Evolutionary conservation across 1,140 invertebrate species (phyloP), one percentile per base, ranked within the genome.

Genomic region (Magallana angulata): DNA sequence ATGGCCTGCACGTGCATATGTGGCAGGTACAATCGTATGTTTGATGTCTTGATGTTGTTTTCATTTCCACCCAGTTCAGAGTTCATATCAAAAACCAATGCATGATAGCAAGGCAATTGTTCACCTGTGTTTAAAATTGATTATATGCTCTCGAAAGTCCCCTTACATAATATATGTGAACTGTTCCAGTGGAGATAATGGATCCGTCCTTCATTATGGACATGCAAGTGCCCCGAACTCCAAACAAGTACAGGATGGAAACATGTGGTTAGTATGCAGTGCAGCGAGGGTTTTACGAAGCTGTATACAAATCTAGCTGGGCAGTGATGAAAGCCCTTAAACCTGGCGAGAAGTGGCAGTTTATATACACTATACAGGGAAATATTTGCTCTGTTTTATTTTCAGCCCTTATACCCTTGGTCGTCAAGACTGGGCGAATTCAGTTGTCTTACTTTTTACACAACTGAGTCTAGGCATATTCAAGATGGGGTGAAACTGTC

Each of bases 1-100:
- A 96, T 97, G 80, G 97, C 97, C 0, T 99, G 99, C 94, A 99
- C 98, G 0, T 99, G 98, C 93, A 99, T 99, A 89, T 99, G 98
- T 95, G 98, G 97, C 71, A 95, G 94, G 95, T 95, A 92, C 87
- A 88, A 82, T 12, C 18, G 1, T 36, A 36, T 24, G n/a, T 36
- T 36, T 36, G 36, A 36, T 64, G 12, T 64, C 12, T 14, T 64
- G 18, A 16, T 16, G 12, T 64, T 64, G 18, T 64, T 18, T 16
- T 64, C 18, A 64, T 64, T 64, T 64, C 6, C 12, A 18, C 1
- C 60, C 18, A 64, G 1, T 64, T 64, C 60, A 64, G 18, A 14
- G 18, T 24, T 24, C 18, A 24, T 24, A 24, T 24, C 18, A 24
- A 24, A 24, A 24, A 24, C 18, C 18, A 0, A 24, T 24, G 4